A percentile compares a stretch with the other conserved stretches of the same genome.
Evolutionary conservation across 2,113 vertebrate species (phyloP).

Genomic region (Globicephala melas): DNA sequence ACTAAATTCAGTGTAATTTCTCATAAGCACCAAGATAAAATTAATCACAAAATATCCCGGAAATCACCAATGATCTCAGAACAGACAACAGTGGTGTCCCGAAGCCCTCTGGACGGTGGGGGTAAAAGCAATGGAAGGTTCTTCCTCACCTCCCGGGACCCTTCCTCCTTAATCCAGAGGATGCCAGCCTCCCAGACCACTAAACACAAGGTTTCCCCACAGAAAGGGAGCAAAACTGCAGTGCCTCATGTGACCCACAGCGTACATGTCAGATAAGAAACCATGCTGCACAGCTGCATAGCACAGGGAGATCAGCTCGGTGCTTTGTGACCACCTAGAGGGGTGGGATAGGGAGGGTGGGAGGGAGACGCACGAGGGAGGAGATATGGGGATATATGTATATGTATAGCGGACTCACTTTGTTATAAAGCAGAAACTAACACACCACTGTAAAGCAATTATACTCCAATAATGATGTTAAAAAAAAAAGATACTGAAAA

Average conservation of each 20-base stretch:
- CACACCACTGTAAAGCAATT: no score
- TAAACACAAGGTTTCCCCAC: neutral
- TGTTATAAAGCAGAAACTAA: no score
- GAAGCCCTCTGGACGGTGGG: neutral
- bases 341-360: no score
- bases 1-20: neutral
- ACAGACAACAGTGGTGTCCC: neutral
- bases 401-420: accelerated
- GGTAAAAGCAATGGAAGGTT: neutral
- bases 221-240: neutral
- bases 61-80: neutral
- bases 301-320: no score
- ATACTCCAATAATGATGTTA: no score
- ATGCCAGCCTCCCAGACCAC: neutral
- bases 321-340: no score
- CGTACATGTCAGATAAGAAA: neutral
- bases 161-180: neutral
- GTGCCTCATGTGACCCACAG: neutral
- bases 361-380: no score
- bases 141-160: neutral
- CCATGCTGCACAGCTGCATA: no score
- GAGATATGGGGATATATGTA: no score
- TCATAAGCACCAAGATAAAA: conserved; percentile 6
- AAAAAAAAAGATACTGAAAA: no score
- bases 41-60: neutral